A percentile compares a stretch with the other conserved stretches of the same genome.
Evolutionary conservation across 2,888 invertebrate species (phyloP).

Genomic region (Drosophila prolongata): DNA sequence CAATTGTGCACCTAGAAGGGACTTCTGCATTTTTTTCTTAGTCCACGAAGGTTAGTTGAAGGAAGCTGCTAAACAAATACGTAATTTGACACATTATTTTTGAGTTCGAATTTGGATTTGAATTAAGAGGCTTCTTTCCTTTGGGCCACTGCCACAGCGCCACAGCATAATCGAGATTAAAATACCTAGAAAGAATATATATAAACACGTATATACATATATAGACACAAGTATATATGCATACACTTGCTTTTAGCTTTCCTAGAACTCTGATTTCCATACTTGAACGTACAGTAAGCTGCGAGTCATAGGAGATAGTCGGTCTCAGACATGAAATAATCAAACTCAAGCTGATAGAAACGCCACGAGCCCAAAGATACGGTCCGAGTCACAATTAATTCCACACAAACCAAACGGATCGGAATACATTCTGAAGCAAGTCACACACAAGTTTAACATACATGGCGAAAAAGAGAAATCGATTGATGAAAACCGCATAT

Average conservation of each 20-base stretch:
- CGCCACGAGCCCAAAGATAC: slow-evolving; percentile 30
- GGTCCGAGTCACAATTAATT: slow-evolving; percentile 38
- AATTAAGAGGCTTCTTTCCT: slow-evolving; percentile 25
- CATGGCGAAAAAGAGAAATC: slow-evolving; percentile 55
- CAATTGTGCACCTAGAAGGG: slow-evolving; percentile 10
- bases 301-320: slow-evolving; percentile 33
- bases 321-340: slow-evolving; percentile 38
- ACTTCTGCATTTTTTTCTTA: slow-evolving; percentile 20
- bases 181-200: slow-evolving; percentile 51
- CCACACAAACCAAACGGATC: slow-evolving; percentile 28
- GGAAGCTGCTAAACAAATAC: slow-evolving; percentile 22
- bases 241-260: slow-evolving; percentile 77
- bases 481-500: slow-evolving; percentile 71
- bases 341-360: slow-evolving; percentile 35
- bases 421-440: slow-evolving; percentile 37
- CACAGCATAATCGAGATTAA: slow-evolving; percentile 55
- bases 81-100: slow-evolving; percentile 25
- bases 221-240: slow-evolving; percentile 51
- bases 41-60: slow-evolving; percentile 4
- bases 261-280: slow-evolving; percentile 67
- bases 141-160: slow-evolving; percentile 40
- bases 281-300: slow-evolving; percentile 35
- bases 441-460: slow-evolving; percentile 35
- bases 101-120: slow-evolving; percentile 26
- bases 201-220: slow-evolving; percentile 47